Base-by-base conservation (phyloP, 1,140 invertebrate species). In the Drosophila sechellia region DNA sequence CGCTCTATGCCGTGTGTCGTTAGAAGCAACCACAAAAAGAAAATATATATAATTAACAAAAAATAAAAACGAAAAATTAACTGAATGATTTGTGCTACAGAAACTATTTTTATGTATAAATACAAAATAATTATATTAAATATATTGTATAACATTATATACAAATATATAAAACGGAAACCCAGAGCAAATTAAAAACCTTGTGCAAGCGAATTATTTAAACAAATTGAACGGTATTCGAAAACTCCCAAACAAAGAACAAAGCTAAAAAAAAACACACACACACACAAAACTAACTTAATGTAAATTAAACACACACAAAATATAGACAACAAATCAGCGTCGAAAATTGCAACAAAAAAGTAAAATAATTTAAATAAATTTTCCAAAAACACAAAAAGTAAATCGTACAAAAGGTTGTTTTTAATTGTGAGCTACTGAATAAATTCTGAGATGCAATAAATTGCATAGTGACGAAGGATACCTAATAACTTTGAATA, bases 31-130 rank as follows among this genome's bases (percentile, higher is more conserved):
- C 55, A 50, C 49, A 59, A 76, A 46, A 63, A 63, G 4, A 55
- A 50, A 20, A 35, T 25, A 68, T 27, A 49, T 13, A 39, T 39
- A 4, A 39, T 39, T 13, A 39, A 39, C 13, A 39, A 39, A 1
- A 49, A 39, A 49, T 11, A 15, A 31, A 49, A 40, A 11, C 8
- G 52, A 50, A 42, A 61, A 40, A 63, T 8, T 15, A 52, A 68
- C 11, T 40, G 10, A 65, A 61, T 27, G 25, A 70, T 40, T 61
- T 75, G 70, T 81, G 80, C 79, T 79, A 70, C 64, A 71, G 64
- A 70, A 71, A 78, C 60, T 74, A 75, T 81, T 74, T 85, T 81
- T 70, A 74, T 85, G 77, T 86, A 65, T 75, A 77, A 80, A 87
- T 70, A 81, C 22, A 71, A 81, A 81, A 63, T 80, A 76, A 64